Conservation (phyloP, 2,888 invertebrate genomes). For the Heteromurus nitidus region DNA sequence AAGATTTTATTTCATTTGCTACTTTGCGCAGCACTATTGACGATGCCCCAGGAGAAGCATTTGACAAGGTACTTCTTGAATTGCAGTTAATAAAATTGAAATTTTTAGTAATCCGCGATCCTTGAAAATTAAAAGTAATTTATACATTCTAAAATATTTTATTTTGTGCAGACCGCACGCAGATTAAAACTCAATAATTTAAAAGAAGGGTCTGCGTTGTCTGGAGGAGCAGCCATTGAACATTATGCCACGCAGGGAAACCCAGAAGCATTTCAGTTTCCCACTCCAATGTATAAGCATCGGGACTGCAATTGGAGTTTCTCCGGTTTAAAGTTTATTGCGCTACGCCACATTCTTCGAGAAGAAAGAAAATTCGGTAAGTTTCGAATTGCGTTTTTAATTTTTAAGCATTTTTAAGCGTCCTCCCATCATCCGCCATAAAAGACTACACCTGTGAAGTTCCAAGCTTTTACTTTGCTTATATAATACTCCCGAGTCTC, state of each 20-base stretch:
- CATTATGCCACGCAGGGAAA: slow-evolving; percentile 84
- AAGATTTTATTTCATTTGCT: background rate
- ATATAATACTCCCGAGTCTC: too few species aligned
- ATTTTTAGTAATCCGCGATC: slow-evolving; percentile 1
- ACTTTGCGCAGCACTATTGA: slow-evolving; percentile 79
- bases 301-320: slow-evolving; percentile 94
- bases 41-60: slow-evolving; percentile 93
- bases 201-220: slow-evolving; percentile 82
- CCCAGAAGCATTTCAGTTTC: slow-evolving; percentile 81
- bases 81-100: background rate
- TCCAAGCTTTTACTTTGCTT: too few species aligned
- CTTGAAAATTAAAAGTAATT: too few species aligned
- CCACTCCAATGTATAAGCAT: slow-evolving; percentile 80
- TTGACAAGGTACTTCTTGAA: slow-evolving; percentile 85
- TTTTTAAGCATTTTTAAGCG: too few species aligned
- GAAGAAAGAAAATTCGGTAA: slow-evolving; percentile 80
- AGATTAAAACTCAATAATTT: slow-evolving; percentile 88
- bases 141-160: too few species aligned
- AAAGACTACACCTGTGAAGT: too few species aligned
- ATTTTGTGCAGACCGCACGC: slow-evolving; percentile 81
- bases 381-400: too few species aligned
- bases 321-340: slow-evolving; percentile 85
- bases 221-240: slow-evolving; percentile 92
- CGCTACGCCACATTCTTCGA: slow-evolving; percentile 78
- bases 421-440: too few species aligned